These are phyloP conservation scores for Antennarius striatus DNA, from an alignment of 2,113 vertebrate genomes.

Conservation along the genomic window DNA sequence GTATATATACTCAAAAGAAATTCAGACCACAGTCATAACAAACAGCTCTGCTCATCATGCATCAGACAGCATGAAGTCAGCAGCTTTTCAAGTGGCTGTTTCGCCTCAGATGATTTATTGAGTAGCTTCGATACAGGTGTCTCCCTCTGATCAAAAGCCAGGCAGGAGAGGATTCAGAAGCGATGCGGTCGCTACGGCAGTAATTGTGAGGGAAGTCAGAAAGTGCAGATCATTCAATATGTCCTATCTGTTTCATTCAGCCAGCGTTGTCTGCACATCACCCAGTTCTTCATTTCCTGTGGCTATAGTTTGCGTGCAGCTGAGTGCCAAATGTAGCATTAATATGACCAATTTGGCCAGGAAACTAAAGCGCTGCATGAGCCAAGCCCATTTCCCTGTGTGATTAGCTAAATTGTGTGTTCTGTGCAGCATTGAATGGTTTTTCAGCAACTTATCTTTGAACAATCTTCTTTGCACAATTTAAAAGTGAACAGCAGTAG, in stretches of 20 bases:
- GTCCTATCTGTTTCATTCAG: conserved; percentile 22
- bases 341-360: conserved; percentile 22
- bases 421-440: not conserved
- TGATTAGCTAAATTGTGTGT: conserved; percentile 29
- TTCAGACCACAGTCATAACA: too few relatives aligned
- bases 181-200: conserved; percentile 47
- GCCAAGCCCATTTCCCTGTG: conserved; percentile 20
- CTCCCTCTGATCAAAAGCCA: conserved; percentile 48
- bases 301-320: conserved; percentile 18
- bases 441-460: conserved; percentile 19
- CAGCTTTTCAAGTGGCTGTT: conserved; percentile 14
- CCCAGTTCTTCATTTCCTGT: conserved; percentile 22
- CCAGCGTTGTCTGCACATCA: conserved; percentile 4
- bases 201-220: conserved; percentile 59
- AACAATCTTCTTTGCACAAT: not conserved
- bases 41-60: not conserved
- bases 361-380: conserved; percentile 39
- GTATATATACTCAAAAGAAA: too few relatives aligned
- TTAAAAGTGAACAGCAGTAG: conserved; percentile 1
- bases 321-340: conserved; percentile 30
- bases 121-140: conserved; percentile 36
- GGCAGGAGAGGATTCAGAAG: conserved; percentile 32
- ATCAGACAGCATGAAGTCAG: conserved; percentile 4
- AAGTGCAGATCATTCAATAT: conserved; percentile 26
- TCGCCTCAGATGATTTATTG: conserved; percentile 58